Evolutionary conservation across 2,888 invertebrate genomes (phyloP), one percentile per base, ranked within the genome.

Genomic region (Congeria kusceri): DNA sequence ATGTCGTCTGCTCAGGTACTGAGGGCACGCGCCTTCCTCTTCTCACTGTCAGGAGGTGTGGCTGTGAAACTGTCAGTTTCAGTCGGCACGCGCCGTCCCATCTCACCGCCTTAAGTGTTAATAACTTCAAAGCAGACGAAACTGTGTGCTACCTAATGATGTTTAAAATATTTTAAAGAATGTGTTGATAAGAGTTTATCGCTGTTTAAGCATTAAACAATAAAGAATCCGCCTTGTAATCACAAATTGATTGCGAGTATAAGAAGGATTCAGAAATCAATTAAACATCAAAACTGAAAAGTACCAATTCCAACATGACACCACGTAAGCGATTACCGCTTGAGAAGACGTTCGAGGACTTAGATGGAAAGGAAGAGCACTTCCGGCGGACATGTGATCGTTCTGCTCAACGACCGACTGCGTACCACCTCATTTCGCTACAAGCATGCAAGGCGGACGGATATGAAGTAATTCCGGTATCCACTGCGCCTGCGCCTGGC

Each of bases 401-500:
- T 32, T 32, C 32, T 32, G 32, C 32, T 32, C 32, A 32, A 32
- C 32, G 32, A 32, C 9, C 74, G 83, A 29, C 80, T 90, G 44
- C 78, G 32, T 32, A 7, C 32, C 32, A 11, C 5, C 4, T 4
- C 32, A 32, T 4, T 72, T 53, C 83, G 90, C 13, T 91, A 90
- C 81, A 84, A 85, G 47, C 78, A 79, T 23, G 89, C 90, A 29
- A 83, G 77, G 74, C 53, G 68, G 25, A 78, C 75, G 28, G 87
- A 89, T 68, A 68, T 75, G 64, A 73, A 87, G 25, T 77, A 87
- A 0, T 87, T 88, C 82, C 86, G 89, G 44, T 91, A 90, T 80
- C 84, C 79, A 28, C 74, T 89, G n/a, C 77, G 89, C 47, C 84
- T 90, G 57, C 78, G 85, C 7, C 83, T 91, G 70, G 86, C 89